Evolutionary conservation across 2,888 invertebrate genomes (phyloP), one percentile per base, ranked within the genome.

Genomic region (Flabesymbios commensalis): DNA sequence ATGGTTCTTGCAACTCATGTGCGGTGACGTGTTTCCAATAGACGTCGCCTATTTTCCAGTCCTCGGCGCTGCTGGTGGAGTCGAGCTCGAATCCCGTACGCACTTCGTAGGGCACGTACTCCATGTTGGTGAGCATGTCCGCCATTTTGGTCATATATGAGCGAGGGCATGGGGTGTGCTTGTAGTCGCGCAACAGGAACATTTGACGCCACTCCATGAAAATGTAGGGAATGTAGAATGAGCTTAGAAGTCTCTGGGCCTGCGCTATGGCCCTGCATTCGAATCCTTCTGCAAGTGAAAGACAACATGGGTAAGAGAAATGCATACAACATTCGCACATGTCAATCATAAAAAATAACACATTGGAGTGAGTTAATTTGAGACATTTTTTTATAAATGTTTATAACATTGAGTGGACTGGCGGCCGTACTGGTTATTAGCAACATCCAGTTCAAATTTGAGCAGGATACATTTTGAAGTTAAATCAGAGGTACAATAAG

Each of bases 171-270:
- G 75, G 65, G 2, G 72, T 57, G 4, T 60, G 60, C 19, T 60
- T 57, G 31, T 64, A 60, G 61, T 71, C 69, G 52, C 67, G 63
- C 24, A 67, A 60, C 17, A 52, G 45, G 48, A 70, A 73, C 77
- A 78, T 77, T 58, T 71, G 69, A 33, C 70, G 65, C 77, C 78
- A 78, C 67, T 78, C 78, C 72, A 74, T 76, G 64, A 78, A 72
- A 14, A 77, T 67, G 58, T 76, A 74, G 57, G 72, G 72, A 49
- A 78, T 73, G 54, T 69, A 61, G 53, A 74, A 62, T 14, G 32
- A 26, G 28, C 62, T 59, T 57, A 74, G 67, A 48, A 77, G 66
- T 32, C 65, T 48, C n/a, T 59, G 33, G 1, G 72, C 68, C n/a
- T 57, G 55, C 4, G 65, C 68, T 57, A 78, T 47, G 19, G 72